These are phyloP conservation scores for Porites cylindrica DNA, from an alignment of 92 coral and sea anemone species.

Conservation along the genomic window DNA sequence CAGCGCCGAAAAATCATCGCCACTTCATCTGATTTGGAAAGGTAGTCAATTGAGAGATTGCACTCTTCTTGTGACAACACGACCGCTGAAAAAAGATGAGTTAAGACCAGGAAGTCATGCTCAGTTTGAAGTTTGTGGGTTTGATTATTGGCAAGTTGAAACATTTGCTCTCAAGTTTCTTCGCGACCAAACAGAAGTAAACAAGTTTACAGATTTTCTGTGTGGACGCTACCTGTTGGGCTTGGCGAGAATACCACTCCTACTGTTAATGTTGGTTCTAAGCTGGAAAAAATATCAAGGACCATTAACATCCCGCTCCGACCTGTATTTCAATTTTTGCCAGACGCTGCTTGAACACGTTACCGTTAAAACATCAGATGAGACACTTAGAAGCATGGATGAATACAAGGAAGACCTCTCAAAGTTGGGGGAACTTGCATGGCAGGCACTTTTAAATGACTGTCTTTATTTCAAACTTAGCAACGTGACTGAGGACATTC, in stretches of 20 bases:
- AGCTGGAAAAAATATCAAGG: conserved; percentile 21
- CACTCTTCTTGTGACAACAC: conserved; percentile 3
- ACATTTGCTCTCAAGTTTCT: conserved; percentile 16
- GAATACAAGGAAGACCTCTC: too few species aligned
- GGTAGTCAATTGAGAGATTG: conserved; percentile 24
- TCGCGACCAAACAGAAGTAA: neutral
- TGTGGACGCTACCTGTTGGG: neutral
- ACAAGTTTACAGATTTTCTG: neutral
- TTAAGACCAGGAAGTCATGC: neutral
- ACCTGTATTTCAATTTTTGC: too few species aligned
- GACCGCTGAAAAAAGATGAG: neutral
- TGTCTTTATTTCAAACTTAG: too few species aligned
- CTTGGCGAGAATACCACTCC: conserved; percentile 20
- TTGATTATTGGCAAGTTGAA: neutral
- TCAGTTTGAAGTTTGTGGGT: conserved; percentile 24
- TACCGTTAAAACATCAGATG: too few species aligned
- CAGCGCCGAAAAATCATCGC: conserved; percentile 3
- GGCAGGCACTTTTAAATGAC: too few species aligned
- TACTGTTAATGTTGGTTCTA: conserved; percentile 8
- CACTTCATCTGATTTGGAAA: conserved; percentile 2
- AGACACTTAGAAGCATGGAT: too few species aligned
- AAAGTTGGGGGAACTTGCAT: too few species aligned
- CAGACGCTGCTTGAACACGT: too few species aligned
- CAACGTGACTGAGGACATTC: too few species aligned
- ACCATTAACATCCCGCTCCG: neutral